Conservation (phyloP, 2,888 invertebrate genomes). For the Eristalinus aeneus region DNA sequence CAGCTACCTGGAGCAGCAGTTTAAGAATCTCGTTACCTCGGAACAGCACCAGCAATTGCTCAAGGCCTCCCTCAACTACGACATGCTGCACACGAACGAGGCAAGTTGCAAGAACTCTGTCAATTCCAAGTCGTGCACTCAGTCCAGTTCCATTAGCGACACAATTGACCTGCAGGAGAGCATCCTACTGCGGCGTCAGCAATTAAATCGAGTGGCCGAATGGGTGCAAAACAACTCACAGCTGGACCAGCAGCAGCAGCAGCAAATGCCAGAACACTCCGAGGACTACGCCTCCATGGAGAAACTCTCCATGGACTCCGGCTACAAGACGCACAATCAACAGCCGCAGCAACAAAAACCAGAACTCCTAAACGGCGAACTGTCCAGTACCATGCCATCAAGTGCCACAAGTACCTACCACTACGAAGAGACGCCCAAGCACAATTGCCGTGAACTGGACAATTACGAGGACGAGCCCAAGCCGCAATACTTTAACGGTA, state of each 20-base stretch:
- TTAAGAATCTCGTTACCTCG: conserved; percentile 61
- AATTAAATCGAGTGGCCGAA: conserved; percentile 87
- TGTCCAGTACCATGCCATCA: conserved; percentile 57
- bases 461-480: conserved; percentile 18
- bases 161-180: conserved; percentile 79
- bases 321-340: conserved; percentile 78
- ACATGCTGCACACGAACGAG: conserved; percentile 69
- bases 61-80: conserved; percentile 65
- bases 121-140: conserved; percentile 75
- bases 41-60: conserved; percentile 57
- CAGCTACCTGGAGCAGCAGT: conserved; percentile 67
- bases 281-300: conserved; percentile 76
- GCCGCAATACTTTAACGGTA: conserved; percentile 40
- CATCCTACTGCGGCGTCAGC: conserved; percentile 84
- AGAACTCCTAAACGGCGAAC: conserved; percentile 23
- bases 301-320: conserved; percentile 79
- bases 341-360: conserved; percentile 72
- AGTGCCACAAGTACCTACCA: conserved; percentile 55
- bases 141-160: conserved; percentile 79
- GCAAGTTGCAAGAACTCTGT: conserved; percentile 76
- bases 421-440: conserved; percentile 46
- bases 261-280: conserved; percentile 52
- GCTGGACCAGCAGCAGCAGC: conserved; percentile 80
- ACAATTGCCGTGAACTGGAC: conserved; percentile 25
- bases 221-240: conserved; percentile 87